Evolutionary conservation across 2,888 invertebrate species (phyloP).

Genomic region (Dicranocentrus wangi): DNA sequence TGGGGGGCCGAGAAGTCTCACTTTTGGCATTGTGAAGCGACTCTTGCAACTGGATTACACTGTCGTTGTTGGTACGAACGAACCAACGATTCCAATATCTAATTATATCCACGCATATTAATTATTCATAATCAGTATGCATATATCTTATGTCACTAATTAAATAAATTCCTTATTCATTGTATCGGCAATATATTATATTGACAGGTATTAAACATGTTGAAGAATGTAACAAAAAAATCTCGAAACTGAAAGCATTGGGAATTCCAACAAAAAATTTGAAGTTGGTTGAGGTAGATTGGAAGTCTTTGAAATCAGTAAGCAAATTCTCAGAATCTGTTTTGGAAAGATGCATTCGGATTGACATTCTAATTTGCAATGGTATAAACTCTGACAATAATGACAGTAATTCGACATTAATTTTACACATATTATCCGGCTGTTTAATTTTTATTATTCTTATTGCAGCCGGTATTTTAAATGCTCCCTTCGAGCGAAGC

Average conservation of each 20-base stretch:
- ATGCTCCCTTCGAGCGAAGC: constrained; percentile 37
- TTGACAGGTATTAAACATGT: constrained; percentile 85
- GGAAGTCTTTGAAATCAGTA: constrained; percentile 85
- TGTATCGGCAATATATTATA: too few species aligned
- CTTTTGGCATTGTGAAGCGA: constrained; percentile 50
- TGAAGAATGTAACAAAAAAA: constrained; percentile 77
- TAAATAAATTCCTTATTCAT: neutral
- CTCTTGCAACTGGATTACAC: constrained; percentile 53
- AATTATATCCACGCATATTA: too few species aligned
- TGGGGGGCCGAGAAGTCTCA: constrained; percentile 40
- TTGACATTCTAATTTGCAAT: constrained; percentile 87
- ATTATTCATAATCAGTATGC: neutral
- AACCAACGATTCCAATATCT: too few species aligned
- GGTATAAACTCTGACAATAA: constrained; percentile 76
- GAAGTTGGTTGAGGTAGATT: constrained; percentile 83
- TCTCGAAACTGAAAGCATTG: constrained; percentile 76
- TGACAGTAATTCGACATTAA: neutral
- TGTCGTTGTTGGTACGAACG: constrained; percentile 50
- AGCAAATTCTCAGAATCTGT: constrained; percentile 83
- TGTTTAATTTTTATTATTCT: neutral
- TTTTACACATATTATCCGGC: neutral
- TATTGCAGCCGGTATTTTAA: constrained; percentile 35
- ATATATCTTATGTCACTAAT: neutral
- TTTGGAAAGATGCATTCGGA: constrained; percentile 79
- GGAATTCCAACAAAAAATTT: constrained; percentile 79